Evolutionary conservation across 2,113 vertebrate species (phyloP), one percentile per base, ranked within the genome.

Genomic region (Etheostoma spectabile): DNA sequence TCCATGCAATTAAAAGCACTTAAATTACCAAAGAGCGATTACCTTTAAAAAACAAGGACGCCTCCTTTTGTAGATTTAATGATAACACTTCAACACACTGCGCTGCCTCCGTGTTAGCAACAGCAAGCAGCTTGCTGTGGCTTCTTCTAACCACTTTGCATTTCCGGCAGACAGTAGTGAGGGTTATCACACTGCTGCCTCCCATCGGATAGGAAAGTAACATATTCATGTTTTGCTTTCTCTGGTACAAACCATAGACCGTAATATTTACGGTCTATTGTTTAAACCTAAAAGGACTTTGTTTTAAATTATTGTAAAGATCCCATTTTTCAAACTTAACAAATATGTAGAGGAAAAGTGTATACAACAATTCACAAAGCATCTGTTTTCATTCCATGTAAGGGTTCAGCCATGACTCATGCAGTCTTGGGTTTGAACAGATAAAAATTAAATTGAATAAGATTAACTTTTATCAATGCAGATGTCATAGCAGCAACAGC

Each of bases 31-130:
- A 45, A 2, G 7, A 2, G 3, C 1, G 3, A 2, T 92, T 91
- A 91, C 89, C 89, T 89, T 85, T 66, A 4, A n/a, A 53, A 21
- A 57, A 4, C 4, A 30, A 57, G n/a, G 5, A 1, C 4, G 14
- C 46, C 71, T 48, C 69, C 45, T 48, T 55, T 46, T 8, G 16
- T 18, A 8, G 12, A 62, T 33, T 49, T 21, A 45, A 22, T 64
- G 51, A 21, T 74, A 71, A 13, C 62, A 35, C 8, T 42, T 49
- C 13, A 11, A 42, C 53, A 71, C 61, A 52, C 77, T 24, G 5
- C 21, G 33, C 38, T 53, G 51, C 61, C 86, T 84, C 76, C 79
- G 57, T 53, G 71, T 75, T 67, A 74, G 86, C 82, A 49, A 69
- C 60, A 77, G 51, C 75, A 0, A 53, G 61, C 21, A 0, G 59